Conservation (phyloP, 2,888 invertebrate genomes). For the Helleia helle region DNA sequence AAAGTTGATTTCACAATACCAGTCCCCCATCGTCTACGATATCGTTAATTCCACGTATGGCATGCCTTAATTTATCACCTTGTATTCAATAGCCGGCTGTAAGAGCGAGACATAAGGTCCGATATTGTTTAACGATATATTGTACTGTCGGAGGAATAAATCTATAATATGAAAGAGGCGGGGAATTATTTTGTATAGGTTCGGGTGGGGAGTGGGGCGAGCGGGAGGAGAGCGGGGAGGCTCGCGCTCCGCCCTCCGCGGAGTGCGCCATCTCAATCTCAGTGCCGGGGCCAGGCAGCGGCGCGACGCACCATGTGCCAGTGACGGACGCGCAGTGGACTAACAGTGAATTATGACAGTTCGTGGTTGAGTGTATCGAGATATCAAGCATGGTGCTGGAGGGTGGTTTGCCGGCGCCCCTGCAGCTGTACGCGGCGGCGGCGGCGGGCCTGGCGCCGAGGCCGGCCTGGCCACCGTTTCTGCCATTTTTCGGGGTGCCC, state of each 20-base stretch:
- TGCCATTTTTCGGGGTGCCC: constrained; percentile 75
- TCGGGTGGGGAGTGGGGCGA: constrained; percentile 52
- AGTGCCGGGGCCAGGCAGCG: constrained; percentile 47
- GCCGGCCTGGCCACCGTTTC: constrained; percentile 76
- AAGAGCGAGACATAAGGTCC: constrained; percentile 57
- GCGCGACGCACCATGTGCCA: constrained; percentile 17
- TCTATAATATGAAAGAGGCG: constrained; percentile 73
- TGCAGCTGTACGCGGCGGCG: constrained; percentile 81
- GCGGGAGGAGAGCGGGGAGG: constrained; percentile 52
- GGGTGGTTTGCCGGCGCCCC: constrained; percentile 79
- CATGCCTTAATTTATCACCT: constrained; percentile 60
- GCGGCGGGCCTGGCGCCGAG: constrained; percentile 74
- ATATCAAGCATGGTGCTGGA: constrained; percentile 78
- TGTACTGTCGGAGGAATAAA: constrained; percentile 63
- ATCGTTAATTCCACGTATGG: constrained; percentile 65
- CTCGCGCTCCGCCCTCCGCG: constrained; percentile 47
- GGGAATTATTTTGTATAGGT: constrained; percentile 60
- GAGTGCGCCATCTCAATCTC: constrained; percentile 67
- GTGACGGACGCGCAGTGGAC: constrained; percentile 8
- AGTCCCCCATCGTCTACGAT: constrained; percentile 37
- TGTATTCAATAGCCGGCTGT: constrained; percentile 62
- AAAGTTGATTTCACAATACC: constrained; percentile 41
- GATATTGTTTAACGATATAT: constrained; percentile 57
- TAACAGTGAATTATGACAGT: constrained; percentile 7
- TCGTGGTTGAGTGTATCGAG: constrained; percentile 26